Evolutionary conservation across 2,113 vertebrate genomes (phyloP).

Genomic region (Podilymbus podiceps): DNA sequence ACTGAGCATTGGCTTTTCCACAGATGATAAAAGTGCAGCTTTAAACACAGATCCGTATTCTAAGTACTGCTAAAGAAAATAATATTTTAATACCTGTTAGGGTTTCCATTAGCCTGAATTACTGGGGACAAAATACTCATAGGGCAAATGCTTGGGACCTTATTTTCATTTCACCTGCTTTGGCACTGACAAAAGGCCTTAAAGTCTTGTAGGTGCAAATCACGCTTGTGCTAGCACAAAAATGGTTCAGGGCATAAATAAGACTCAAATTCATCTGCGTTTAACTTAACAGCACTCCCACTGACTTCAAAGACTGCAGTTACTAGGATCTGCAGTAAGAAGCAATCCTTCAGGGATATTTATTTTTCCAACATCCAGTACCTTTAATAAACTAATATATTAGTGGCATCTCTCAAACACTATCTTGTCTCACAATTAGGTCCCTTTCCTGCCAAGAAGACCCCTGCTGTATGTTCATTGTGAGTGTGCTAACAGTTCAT

Average conservation of each 20-base stretch:
- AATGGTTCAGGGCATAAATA: background rate
- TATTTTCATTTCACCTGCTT: constrained; percentile 30
- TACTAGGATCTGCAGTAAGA: background rate
- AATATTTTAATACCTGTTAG: constrained; percentile 56
- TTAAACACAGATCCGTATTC: constrained; percentile 27
- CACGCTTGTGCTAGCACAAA: constrained; percentile 15
- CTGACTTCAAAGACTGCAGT: constrained; percentile 39
- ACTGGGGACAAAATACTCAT: constrained; percentile 5
- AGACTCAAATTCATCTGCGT: constrained; percentile 13
- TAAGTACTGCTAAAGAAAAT: constrained; percentile 47
- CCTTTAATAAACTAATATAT: constrained; percentile 58
- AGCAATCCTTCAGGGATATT: constrained; percentile 49
- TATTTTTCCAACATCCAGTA: constrained; percentile 23
- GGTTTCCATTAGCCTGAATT: constrained; percentile 54
- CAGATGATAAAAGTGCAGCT: constrained; percentile 34
- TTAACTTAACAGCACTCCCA: background rate
- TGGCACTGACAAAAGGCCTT: constrained; percentile 19
- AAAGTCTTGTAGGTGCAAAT: constrained; percentile 4
- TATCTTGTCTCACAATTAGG: constrained; percentile 63
- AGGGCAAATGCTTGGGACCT: background rate
- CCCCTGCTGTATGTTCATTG: constrained; percentile 62
- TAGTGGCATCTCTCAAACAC: constrained; percentile 56
- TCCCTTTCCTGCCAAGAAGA: constrained; percentile 57
- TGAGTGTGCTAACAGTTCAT: constrained; percentile 67
- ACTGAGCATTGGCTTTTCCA: constrained; percentile 33